Percentiles rank a stretch among this genome's conserved stretches.
These are phyloP conservation scores for Lineus longissimus DNA, from an alignment of 1,140 invertebrate species.

Conservation along the genomic window DNA sequence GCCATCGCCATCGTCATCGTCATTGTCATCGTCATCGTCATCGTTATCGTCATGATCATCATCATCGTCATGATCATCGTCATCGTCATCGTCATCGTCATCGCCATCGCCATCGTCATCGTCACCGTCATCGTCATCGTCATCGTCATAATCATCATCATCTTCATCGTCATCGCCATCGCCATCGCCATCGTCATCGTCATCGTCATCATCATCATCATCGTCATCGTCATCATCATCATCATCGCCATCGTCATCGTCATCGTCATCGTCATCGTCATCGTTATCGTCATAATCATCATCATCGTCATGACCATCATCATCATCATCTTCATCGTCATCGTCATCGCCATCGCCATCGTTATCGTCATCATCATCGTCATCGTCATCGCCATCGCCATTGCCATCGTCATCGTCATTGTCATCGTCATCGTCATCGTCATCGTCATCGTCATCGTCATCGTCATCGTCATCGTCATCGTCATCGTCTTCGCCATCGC, in stretches of 20 bases:
- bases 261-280: not conserved
- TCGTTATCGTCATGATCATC: too few species aligned
- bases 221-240: constrained; percentile 1
- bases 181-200: not conserved
- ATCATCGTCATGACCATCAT: too few species aligned
- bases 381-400: constrained; percentile 1
- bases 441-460: not conserved
- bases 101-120: not conserved
- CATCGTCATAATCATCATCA: too few species aligned
- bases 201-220: constrained; percentile 1
- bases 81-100: too few species aligned
- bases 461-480: not conserved
- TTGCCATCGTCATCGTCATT: constrained; percentile 1
- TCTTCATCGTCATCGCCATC: not conserved
- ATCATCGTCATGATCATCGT: too few species aligned
- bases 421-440: not conserved
- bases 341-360: not conserved
- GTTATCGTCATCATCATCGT: constrained; percentile 1
- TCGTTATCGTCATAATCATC: too few species aligned
- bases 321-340: too few species aligned
- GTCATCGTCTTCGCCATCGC: too few species aligned
- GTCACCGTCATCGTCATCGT: not conserved
- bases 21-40: not conserved
- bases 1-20: not conserved
- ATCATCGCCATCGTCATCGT: not conserved